Conservation (phyloP, 2,888 invertebrate species). For the Agonopterix alstromeriana region DNA sequence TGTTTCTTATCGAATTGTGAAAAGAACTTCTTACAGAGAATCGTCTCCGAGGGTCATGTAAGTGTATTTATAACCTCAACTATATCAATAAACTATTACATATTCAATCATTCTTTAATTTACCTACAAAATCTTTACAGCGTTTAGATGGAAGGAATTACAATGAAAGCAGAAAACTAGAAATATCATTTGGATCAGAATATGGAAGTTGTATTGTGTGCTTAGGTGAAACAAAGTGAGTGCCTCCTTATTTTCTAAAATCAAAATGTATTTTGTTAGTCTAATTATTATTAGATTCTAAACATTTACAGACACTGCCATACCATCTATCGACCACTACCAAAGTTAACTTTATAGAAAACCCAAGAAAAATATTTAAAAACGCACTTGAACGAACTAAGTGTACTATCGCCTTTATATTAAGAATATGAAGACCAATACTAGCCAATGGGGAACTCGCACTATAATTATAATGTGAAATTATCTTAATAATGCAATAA, state of each 20-base stretch:
- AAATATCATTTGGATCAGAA: conserved; percentile 87
- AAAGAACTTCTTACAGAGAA: conserved; percentile 81
- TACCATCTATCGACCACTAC: no score
- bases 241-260: not conserved
- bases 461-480: no score
- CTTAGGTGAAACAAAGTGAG: conserved; percentile 86
- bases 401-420: no score
- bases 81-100: not conserved
- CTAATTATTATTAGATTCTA: no score
- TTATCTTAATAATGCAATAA: no score
- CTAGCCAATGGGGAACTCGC: no score
- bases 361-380: no score
- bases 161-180: conserved; percentile 82
- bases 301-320: no score
- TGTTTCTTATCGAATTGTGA: conserved; percentile 81
- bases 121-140: conserved; percentile 55
- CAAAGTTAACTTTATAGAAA: no score
- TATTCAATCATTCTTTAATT: not conserved
- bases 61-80: conserved; percentile 17
- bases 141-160: conserved; percentile 87
- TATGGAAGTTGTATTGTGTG: conserved; percentile 89
- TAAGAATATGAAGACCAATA: no score
- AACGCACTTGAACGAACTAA: no score
- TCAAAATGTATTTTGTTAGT: no score
- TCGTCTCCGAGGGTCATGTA: conserved; percentile 81